Evolutionary conservation across 2,888 invertebrate species (phyloP).

Genomic region (Ceramica pisi): DNA sequence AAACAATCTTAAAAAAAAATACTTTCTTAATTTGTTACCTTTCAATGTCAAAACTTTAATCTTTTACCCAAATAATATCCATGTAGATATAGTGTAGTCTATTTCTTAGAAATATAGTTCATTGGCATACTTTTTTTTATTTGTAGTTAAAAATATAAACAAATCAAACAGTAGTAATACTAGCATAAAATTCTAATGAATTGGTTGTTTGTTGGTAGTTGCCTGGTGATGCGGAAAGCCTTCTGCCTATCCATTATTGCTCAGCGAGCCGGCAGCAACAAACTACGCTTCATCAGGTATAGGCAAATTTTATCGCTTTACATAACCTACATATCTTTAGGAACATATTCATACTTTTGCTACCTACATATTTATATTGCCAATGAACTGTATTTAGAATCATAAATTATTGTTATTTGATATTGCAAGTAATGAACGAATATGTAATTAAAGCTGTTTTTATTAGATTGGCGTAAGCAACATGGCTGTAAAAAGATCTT

Average conservation of each 20-base stretch:
- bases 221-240: slow-evolving; percentile 92
- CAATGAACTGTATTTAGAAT: slow-evolving; percentile 85
- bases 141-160: slow-evolving; percentile 66
- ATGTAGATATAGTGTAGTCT: slow-evolving; percentile 40
- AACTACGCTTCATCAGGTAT: slow-evolving; percentile 91
- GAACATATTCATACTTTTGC: slow-evolving; percentile 59
- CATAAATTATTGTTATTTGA: slow-evolving; percentile 4
- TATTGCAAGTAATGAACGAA: slow-evolving; percentile 3
- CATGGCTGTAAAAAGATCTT: slow-evolving; percentile 93
- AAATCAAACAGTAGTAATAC: slow-evolving; percentile 73
- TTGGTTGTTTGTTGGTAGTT: slow-evolving; percentile 91
- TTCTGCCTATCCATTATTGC: slow-evolving; percentile 92
- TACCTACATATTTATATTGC: slow-evolving; percentile 76
- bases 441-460: slow-evolving; percentile 48
- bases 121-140: slow-evolving; percentile 84
- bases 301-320: slow-evolving; percentile 88
- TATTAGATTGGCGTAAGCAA: slow-evolving; percentile 84
- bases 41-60: background rate
- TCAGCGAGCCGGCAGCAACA: slow-evolving; percentile 92
- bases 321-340: slow-evolving; percentile 64
- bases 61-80: slow-evolving; percentile 1
- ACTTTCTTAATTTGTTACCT: background rate
- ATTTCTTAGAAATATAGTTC: slow-evolving; percentile 83
- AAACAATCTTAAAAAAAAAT: background rate
- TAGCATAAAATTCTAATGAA: slow-evolving; percentile 85